These are phyloP conservation scores for Entelurus aequoreus DNA, from an alignment of 2,113 vertebrate genomes.

Conservation along the genomic window DNA sequence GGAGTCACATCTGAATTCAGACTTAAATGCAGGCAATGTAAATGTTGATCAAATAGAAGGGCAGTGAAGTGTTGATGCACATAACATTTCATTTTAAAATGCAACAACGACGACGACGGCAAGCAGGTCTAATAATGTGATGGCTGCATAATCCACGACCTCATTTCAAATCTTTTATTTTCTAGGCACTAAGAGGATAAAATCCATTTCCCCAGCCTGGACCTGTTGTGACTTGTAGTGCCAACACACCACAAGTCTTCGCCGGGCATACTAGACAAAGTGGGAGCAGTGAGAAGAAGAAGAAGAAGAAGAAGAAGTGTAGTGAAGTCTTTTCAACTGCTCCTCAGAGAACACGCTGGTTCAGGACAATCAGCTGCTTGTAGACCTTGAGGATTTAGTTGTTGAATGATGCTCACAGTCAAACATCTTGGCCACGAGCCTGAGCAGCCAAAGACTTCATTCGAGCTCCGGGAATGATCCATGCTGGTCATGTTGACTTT, in stretches of 20 bases:
- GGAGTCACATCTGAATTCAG: too few species aligned
- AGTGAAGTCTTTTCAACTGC: slow-evolving; percentile 22
- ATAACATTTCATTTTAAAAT: slow-evolving; percentile 7
- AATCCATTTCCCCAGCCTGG: slow-evolving; percentile 2
- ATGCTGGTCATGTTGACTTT: slow-evolving; percentile 21
- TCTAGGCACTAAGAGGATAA: slow-evolving; percentile 26
- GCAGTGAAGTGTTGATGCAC: not conserved
- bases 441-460: slow-evolving; percentile 30
- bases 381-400: slow-evolving; percentile 46
- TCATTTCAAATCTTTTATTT: slow-evolving; percentile 17
- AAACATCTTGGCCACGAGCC: slow-evolving; percentile 44
- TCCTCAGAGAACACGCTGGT: slow-evolving; percentile 22
- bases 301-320: not conserved
- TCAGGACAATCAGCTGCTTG: slow-evolving; percentile 6
- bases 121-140: slow-evolving; percentile 11
- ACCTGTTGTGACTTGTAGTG: slow-evolving; percentile 3
- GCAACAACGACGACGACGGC: not conserved
- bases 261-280: not conserved
- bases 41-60: too few species aligned
- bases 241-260: slow-evolving; percentile 1
- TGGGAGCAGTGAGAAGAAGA: slow-evolving; percentile 1
- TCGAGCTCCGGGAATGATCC: slow-evolving; percentile 23
- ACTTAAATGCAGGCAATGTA: too few species aligned
- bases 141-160: not conserved
- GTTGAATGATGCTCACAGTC: slow-evolving; percentile 56